Percentiles rank a stretch among this genome's conserved stretches.
phyloP scores from a whole-genome alignment of 2,113 vertebrate species.

The Felis chaus region DNA sequence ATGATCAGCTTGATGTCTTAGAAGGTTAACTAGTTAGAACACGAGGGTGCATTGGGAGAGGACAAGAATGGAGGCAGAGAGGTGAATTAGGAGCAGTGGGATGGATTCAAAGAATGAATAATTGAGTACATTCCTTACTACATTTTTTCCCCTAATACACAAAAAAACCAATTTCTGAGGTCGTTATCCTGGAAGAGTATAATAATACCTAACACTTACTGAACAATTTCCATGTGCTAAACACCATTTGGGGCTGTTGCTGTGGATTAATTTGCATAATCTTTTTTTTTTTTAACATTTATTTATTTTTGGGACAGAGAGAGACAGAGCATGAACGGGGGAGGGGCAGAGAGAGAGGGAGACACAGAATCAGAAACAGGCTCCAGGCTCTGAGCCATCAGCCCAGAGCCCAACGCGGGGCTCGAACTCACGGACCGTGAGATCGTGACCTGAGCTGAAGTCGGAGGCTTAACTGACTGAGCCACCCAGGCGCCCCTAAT shows the following conservation, averaged over 20 bases:
- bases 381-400: no score
- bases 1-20: not conserved
- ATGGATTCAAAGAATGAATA: not conserved
- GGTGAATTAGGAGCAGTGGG: not conserved
- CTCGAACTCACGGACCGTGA: no score
- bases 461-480: no score
- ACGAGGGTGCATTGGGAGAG: not conserved
- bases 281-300: not conserved
- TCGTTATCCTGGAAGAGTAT: not conserved
- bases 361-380: no score
- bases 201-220: not conserved
- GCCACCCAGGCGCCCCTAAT: not conserved
- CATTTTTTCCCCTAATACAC: not conserved
- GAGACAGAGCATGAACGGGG: no score
- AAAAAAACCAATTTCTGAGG: constrained; percentile 7
- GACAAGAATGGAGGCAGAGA: not conserved
- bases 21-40: not conserved
- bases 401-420: no score
- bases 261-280: not conserved
- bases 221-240: not conserved
- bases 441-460: no score
- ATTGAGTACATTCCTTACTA: not conserved
- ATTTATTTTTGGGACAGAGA: no score
- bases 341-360: no score
- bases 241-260: not conserved